These are phyloP conservation scores for Coregonus ussuriensis DNA, from an alignment of 2,797 vertebrate species.

Conservation along the genomic window DNA sequence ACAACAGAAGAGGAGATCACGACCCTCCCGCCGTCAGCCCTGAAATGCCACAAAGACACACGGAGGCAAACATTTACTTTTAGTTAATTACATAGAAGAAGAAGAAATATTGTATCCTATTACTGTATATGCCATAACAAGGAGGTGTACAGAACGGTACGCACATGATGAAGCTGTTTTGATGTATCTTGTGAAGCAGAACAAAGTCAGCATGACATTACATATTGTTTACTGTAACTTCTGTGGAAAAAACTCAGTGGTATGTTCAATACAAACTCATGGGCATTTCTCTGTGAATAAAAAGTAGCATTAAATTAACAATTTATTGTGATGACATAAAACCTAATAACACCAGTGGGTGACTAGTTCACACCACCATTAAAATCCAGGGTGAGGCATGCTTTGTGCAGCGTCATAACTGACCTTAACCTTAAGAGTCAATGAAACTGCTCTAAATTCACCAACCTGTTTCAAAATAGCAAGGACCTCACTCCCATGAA, in stretches of 20 bases:
- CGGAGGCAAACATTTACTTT: background rate
- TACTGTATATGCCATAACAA: background rate
- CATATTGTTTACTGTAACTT: background rate
- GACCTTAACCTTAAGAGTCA: background rate
- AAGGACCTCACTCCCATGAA: background rate
- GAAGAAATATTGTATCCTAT: background rate
- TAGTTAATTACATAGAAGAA: conserved; percentile 1
- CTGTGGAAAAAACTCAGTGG: background rate
- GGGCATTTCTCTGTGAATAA: conserved; percentile 17
- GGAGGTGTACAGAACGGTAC: background rate
- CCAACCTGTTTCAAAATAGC: background rate
- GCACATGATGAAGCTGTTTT: too few relatives aligned
- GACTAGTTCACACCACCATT: background rate
- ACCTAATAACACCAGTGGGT: background rate
- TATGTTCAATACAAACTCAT: conserved; percentile 10
- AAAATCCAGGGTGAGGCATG: background rate
- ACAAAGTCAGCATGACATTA: background rate
- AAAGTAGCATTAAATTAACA: background rate
- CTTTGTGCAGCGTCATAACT: background rate
- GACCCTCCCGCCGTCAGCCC: background rate
- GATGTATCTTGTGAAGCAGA: too few relatives aligned
- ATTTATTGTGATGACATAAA: background rate
- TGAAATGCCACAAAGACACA: background rate
- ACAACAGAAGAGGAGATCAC: background rate
- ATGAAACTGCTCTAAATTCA: background rate